Percentiles rank a stretch among this genome's conserved stretches.
These are phyloP conservation scores for Myotis pilosus DNA, from an alignment of 2,797 vertebrate species.

Conservation along the genomic window DNA sequence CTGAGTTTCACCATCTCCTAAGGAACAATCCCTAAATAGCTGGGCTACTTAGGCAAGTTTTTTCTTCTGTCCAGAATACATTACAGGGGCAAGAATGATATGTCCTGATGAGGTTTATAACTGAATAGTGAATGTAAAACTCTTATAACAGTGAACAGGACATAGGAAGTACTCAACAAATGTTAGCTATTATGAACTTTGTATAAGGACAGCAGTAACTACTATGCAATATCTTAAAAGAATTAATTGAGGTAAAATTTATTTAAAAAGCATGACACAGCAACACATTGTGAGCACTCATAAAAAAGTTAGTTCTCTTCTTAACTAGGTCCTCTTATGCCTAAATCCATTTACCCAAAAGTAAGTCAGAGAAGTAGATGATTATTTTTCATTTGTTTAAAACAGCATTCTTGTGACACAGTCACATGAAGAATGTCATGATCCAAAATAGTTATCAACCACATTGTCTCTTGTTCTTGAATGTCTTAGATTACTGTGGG, in stretches of 20 bases:
- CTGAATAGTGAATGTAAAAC: neutral
- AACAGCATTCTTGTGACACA: conserved; percentile 1
- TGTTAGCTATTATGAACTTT: neutral
- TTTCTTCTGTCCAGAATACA: neutral
- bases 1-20: neutral
- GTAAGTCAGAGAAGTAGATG: neutral
- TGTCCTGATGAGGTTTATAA: neutral
- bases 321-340: neutral
- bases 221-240: neutral
- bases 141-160: neutral
- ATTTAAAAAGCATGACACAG: neutral
- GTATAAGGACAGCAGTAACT: neutral
- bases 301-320: neutral
- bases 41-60: neutral
- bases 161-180: neutral
- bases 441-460: neutral
- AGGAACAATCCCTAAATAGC: neutral
- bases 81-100: neutral
- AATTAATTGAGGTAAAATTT: neutral
- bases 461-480: neutral
- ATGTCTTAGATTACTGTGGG: neutral
- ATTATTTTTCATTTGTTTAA: conserved; percentile 3
- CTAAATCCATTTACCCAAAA: neutral
- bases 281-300: neutral
- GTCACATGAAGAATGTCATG: neutral